phyloP scores from a whole-genome alignment of 2,888 invertebrate species.

The Syrphus vitripennis region DNA sequence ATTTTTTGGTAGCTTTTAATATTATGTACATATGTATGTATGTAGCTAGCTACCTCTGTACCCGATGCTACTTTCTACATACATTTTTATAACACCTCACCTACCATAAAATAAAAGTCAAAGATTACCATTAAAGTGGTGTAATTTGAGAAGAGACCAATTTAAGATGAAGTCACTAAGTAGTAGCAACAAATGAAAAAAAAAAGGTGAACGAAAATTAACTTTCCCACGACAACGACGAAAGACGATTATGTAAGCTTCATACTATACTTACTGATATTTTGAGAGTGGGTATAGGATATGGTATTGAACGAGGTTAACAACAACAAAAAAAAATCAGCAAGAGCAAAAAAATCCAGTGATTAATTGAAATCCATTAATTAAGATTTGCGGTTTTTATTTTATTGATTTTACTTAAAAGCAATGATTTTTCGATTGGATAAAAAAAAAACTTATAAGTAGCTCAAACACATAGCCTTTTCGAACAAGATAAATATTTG shows the following conservation, averaged over 20 bases:
- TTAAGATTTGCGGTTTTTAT: constrained; percentile 8
- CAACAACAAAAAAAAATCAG: neutral
- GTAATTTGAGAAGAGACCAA: constrained; percentile 43
- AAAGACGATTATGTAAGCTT: constrained; percentile 16
- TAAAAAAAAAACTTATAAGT: neutral
- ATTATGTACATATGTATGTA: neutral
- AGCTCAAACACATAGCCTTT: neutral
- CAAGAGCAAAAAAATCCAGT: neutral
- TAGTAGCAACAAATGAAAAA: constrained; percentile 7
- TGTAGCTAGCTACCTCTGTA: too few species aligned
- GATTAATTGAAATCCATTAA: constrained; percentile 25
- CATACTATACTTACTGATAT: neutral
- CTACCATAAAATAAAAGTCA: neutral
- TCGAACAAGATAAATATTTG: neutral
- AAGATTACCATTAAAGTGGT: constrained; percentile 43
- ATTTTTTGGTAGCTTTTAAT: constrained; percentile 3
- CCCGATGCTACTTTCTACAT: constrained; percentile 22
- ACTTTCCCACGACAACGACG: constrained; percentile 42
- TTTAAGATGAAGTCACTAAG: constrained; percentile 36
- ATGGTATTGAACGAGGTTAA: neutral
- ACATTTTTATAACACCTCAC: neutral
- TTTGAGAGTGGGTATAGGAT: neutral
- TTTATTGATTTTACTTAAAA: constrained; percentile 6
- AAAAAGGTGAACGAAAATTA: neutral
- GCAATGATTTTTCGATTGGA: neutral